Conservation (phyloP, 1,140 invertebrate species). For the Aphaenogaster floridana region DNA sequence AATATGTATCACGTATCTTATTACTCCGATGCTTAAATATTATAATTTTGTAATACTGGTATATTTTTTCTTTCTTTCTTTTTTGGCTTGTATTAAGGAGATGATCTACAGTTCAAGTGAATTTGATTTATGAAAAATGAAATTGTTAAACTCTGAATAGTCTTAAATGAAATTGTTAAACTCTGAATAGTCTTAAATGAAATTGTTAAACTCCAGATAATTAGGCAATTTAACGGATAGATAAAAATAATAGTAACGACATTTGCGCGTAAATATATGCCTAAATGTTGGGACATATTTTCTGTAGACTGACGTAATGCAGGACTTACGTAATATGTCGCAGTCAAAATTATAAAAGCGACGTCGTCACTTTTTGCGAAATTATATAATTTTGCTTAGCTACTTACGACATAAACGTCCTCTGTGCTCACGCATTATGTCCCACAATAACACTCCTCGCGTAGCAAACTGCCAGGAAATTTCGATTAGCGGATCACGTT, state of each 20-base stretch:
- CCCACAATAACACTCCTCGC: slow-evolving; percentile 25
- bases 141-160: not conserved
- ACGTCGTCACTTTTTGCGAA: slow-evolving; percentile 43
- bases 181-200: not conserved
- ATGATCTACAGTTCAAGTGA: not conserved
- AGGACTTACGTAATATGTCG: slow-evolving; percentile 10
- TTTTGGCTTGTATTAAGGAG: not conserved
- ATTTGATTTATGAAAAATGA: not conserved
- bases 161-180: not conserved
- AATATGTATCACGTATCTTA: not conserved
- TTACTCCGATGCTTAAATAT: not conserved
- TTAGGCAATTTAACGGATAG: not conserved
- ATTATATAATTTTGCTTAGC: slow-evolving; percentile 49
- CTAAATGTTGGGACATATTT: slow-evolving; percentile 23
- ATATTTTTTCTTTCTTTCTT: not conserved
- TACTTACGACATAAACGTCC: slow-evolving; percentile 46
- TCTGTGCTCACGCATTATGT: slow-evolving; percentile 47
- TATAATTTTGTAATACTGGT: not conserved
- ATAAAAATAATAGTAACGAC: not conserved
- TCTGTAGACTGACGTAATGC: not conserved
- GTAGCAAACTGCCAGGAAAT: slow-evolving; percentile 51
- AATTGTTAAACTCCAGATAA: slow-evolving; percentile 12
- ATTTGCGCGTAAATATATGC: not conserved
- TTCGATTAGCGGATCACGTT: slow-evolving; percentile 60
- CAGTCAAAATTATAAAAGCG: slow-evolving; percentile 18